These are phyloP conservation scores for Paralvinella palmiformis DNA, from an alignment of 1,140 invertebrate genomes.

Conservation along the genomic window DNA sequence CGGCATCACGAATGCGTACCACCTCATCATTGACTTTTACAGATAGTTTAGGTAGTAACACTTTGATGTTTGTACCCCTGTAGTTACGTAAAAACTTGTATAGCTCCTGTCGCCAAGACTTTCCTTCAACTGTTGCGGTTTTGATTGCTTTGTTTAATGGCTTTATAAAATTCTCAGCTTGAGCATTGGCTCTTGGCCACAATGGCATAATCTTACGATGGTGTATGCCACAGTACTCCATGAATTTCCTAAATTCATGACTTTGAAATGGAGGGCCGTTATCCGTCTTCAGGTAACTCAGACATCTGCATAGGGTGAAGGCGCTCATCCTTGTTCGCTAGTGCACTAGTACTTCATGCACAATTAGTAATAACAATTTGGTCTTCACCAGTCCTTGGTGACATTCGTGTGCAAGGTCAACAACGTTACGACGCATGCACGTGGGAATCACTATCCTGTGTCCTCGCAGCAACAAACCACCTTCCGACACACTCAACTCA, in stretches of 20 bases:
- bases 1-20: no score
- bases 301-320: conserved; percentile 28
- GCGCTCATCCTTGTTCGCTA: conserved; percentile 12
- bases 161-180: conserved; percentile 8
- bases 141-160: conserved; percentile 4
- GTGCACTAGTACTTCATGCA: conserved; percentile 24
- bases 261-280: conserved; percentile 28
- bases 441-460: conserved; percentile 23
- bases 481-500: conserved; percentile 13
- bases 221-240: conserved; percentile 10
- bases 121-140: conserved; percentile 1
- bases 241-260: conserved; percentile 22
- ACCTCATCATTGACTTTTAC: no score
- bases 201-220: not conserved
- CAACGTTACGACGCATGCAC: conserved; percentile 13
- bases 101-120: not conserved
- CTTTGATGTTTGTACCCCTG: no score
- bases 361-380: conserved; percentile 21
- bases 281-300: conserved; percentile 24
- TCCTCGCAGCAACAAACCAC: conserved; percentile 17
- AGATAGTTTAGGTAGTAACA: no score
- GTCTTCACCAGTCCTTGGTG: conserved; percentile 26
- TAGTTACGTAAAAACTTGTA: not conserved
- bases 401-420: conserved; percentile 22
- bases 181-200: conserved; percentile 9